Base-by-base conservation (phyloP, 2,797 vertebrate genomes). In the Acanthurus leucopareius region DNA sequence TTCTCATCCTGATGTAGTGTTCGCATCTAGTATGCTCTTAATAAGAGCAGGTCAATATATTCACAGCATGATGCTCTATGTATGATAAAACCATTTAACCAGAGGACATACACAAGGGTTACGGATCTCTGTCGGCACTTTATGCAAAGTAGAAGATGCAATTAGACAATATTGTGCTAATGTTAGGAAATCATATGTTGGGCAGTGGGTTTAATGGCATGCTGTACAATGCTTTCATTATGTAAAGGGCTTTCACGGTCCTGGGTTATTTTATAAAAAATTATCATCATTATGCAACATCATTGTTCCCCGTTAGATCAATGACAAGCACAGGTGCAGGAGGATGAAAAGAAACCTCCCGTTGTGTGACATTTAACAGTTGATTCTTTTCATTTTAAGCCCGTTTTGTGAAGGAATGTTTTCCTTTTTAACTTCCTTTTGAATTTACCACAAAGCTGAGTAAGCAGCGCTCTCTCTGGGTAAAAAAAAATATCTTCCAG, bases 361-460 rank as follows among this genome's bases (percentile, higher is more conserved):
- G 81, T 71, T 77, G 88, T 51, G 73, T 79, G 61, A 86, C 85
- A 83, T 88, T 83, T 74, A 42, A 65, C 49, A 20, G 25, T 69
- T 70, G 19, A 44, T 78, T 69, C 75, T 44, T 69, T 79, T 53
- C 11, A 61, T 67, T 73, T 77, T 13, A 28, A 22, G 32, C 32
- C 32, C 7, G 32, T 77, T 77, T 71, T 57, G 2, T 53, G 15
- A 51, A 67, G 44, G 77, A 58, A 54, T 14, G 5, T 45, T 78
- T 78, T 69, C 22, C 70, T 68, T 69, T 69, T 2, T 4, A 40
- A 63, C 48, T 68, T 73, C 22, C 44, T 63, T 63, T 66, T 75
- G 51, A 59, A 56, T 32, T 56, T 40, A 52, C 19, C 56, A 25
- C 47, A 38, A 58, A 71, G 70, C 66, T 82, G 69, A 83, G 56